Evolutionary conservation across 2,888 invertebrate species (phyloP), one percentile per base, ranked within the genome.

Genomic region (Miltochrista miniata): DNA sequence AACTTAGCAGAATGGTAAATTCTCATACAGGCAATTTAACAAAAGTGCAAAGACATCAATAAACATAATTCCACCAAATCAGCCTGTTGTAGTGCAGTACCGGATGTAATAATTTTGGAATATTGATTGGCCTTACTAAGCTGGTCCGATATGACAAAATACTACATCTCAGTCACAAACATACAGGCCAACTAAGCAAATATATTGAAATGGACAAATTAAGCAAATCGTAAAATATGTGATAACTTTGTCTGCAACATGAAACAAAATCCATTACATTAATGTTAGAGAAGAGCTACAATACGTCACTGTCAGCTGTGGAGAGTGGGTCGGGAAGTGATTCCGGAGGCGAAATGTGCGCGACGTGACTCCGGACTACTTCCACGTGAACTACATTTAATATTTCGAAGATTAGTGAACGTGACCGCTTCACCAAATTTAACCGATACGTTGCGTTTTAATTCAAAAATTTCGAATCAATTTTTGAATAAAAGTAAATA

Each of bases 261-360:
- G 83, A 82, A 88, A 84, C 84, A 84, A 83, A 87, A 87, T 87
- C 87, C 87, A 87, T 90, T 88, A 87, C 79, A 83, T 84, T 83
- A 89, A 88, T 85, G 88, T 88, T 83, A 83, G 87, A 88, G 86
- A 86, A 84, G 85, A 84, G 85, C 74, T 79, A 86, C 87, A 85
- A 90, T 89, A 84, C 84, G 88, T 90, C 90, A 88, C 85, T 90
- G 89, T 89, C 90, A 81, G 73, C 56, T 68, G 71, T 63, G 71
- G 70, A 74, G 79, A 78, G 79, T 76, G 81, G 75, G 79, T 76
- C 77, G 87, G 83, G 85, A 89, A 90, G 90, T 90, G 90, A 90
- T 90, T 90, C 82, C 85, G 81, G 80, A 81, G 82, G 82, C 83
- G 83, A 79, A 87, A 87, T 86, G 84, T 81, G 86, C 89, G 90